Evolutionary conservation across 2,113 vertebrate genomes (phyloP).

Genomic region (Turnix velox): DNA sequence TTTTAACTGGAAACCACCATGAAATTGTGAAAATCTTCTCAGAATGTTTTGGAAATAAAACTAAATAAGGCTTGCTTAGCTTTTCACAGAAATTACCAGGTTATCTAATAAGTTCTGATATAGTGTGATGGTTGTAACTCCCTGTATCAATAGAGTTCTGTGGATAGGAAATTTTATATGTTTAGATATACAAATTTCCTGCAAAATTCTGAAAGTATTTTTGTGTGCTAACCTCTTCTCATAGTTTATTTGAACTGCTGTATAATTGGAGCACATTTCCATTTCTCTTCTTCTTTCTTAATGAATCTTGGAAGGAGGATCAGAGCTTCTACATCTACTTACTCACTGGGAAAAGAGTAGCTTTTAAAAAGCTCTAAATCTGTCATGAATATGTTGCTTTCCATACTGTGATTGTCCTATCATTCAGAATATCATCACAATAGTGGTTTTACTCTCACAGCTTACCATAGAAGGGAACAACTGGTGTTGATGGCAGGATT

Average conservation of each 20-base stretch:
- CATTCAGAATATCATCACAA: not conserved
- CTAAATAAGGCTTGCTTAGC: not conserved
- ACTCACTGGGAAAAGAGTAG: not conserved
- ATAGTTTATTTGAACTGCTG: not conserved
- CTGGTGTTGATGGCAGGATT: not conserved
- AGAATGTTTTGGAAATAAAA: not conserved
- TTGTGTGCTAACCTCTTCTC: not conserved
- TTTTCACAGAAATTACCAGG: not conserved
- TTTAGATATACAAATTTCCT: not conserved
- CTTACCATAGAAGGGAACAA: not conserved
- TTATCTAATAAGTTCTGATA: not conserved
- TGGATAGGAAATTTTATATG: not conserved
- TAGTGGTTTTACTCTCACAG: not conserved
- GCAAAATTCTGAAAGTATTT: not conserved
- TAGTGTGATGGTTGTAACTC: not conserved
- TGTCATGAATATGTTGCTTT: not conserved
- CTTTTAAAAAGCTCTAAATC: not conserved
- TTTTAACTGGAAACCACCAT: not conserved
- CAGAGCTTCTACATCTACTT: not conserved
- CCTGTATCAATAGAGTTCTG: not conserved
- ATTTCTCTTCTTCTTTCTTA: not conserved
- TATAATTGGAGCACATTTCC: not conserved
- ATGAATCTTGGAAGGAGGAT: not conserved
- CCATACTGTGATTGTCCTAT: not conserved
- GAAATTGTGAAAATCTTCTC: not conserved